Conservation (phyloP, 1,140 invertebrate species). For the Cheumatopsyche charites region DNA sequence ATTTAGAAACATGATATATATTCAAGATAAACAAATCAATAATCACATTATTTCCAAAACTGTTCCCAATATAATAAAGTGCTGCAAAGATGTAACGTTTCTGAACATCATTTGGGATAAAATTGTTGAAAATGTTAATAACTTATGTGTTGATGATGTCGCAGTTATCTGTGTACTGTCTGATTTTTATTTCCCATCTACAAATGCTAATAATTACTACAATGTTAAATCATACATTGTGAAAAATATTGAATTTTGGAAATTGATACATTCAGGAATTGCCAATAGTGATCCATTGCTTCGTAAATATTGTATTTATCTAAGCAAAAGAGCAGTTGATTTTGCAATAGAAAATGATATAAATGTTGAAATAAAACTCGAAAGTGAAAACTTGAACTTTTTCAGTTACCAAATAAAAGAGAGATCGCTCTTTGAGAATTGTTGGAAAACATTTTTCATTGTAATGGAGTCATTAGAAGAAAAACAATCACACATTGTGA, state of each 20-base stretch:
- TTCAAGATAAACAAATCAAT: conserved; percentile 29
- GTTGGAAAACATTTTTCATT: conserved; percentile 51
- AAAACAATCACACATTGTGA: conserved; percentile 52
- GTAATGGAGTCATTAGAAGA: conserved; percentile 52
- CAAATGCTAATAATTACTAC: conserved; percentile 1
- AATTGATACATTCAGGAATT: conserved; percentile 41
- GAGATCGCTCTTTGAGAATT: conserved; percentile 35
- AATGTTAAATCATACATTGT: conserved; percentile 38
- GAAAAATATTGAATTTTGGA: conserved; percentile 46
- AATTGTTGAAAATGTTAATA: conserved; percentile 29
- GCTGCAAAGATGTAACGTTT: conserved; percentile 38
- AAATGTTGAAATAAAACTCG: conserved; percentile 16
- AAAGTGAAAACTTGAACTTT: conserved; percentile 24
- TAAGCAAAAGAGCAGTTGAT: conserved; percentile 43
- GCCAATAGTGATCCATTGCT: conserved; percentile 38
- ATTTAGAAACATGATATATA: conserved; percentile 31
- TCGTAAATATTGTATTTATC: conserved; percentile 46
- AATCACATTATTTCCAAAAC: conserved; percentile 39
- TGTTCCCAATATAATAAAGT: conserved; percentile 45
- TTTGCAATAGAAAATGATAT: conserved; percentile 25
- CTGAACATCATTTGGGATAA: conserved; percentile 44
- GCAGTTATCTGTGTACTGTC: conserved; percentile 41
- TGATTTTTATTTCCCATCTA: conserved; percentile 44
- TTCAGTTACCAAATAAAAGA: conserved; percentile 36
- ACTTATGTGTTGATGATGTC: conserved; percentile 35